phyloP scores from a whole-genome alignment of 2,888 invertebrate genomes.

The Proisotoma minuta region DNA sequence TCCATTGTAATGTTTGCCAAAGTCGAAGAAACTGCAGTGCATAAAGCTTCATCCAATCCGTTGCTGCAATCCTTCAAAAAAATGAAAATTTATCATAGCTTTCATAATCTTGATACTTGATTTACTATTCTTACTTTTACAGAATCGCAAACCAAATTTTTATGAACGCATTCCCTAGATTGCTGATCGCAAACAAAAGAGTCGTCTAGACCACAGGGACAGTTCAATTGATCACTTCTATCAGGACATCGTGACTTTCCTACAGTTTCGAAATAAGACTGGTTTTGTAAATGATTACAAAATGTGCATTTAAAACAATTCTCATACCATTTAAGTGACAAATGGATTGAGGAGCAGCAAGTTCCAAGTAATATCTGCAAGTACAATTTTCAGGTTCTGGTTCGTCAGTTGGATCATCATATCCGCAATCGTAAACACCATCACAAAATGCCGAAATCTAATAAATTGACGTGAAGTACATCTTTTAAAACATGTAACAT shows the following conservation, averaged over 20 bases:
- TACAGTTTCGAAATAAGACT: not conserved
- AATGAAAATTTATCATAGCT: no score
- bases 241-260: conserved; percentile 17
- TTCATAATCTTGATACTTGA: no score
- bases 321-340: conserved; percentile 18
- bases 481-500: not conserved
- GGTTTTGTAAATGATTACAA: not conserved
- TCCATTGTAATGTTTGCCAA: not conserved
- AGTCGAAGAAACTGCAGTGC: conserved; percentile 12
- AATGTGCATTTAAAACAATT: not conserved
- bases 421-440: conserved; percentile 26
- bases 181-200: conserved; percentile 20
- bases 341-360: conserved; percentile 18
- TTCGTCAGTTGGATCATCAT: conserved; percentile 31
- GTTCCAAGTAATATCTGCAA: conserved; percentile 24
- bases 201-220: conserved; percentile 6
- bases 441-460: conserved; percentile 14
- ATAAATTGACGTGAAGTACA: not conserved
- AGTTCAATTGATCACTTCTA: conserved; percentile 18
- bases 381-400: conserved; percentile 19
- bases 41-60: conserved; percentile 23
- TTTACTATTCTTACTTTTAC: no score
- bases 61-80: conserved; percentile 29
- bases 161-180: conserved; percentile 17
- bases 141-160: conserved; percentile 23